A percentile compares a stretch with the other conserved stretches of the same genome.
Conservation (phyloP, 2,888 invertebrate species). For the Metacarcinus magister region DNA sequence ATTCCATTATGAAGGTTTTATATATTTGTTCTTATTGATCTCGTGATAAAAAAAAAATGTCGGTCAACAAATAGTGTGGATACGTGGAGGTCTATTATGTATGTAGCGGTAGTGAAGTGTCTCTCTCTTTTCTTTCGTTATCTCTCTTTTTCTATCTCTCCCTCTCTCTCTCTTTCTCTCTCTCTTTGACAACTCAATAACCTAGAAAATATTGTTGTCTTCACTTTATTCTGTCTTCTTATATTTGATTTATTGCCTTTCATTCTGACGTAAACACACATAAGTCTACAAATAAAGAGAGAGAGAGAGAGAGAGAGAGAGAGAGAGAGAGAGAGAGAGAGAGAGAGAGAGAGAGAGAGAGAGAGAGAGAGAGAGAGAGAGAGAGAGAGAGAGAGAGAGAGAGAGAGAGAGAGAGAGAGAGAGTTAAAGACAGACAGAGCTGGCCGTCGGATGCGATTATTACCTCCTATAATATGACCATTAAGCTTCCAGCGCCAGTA, state of each 20-base stretch:
- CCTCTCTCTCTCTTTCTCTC: neutral
- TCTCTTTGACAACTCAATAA: neutral
- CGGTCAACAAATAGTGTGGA: too few relatives aligned
- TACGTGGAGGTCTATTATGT: too few relatives aligned
- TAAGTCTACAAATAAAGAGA: too few relatives aligned
- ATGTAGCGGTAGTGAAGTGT: neutral
- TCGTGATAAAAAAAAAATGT: too few relatives aligned
- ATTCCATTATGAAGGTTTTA: too few relatives aligned
- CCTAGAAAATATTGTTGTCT: neutral
- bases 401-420: conserved; percentile 55
- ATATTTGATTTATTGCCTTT: neutral
- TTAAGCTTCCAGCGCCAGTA: neutral
- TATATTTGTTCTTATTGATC: too few relatives aligned
- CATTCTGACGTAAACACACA: neutral
- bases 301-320: too few relatives aligned
- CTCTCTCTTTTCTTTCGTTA: neutral
- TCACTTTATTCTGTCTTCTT: too few relatives aligned
- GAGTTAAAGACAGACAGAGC: conserved; percentile 10
- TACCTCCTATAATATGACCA: neutral
- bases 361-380: conserved; percentile 42
- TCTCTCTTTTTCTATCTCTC: neutral
- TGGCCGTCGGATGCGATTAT: neutral
- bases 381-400: conserved; percentile 29
- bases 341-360: neutral
- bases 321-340: too few relatives aligned